Base-by-base conservation (phyloP, 2,113 vertebrate genomes). In the Aramus guarauna region DNA sequence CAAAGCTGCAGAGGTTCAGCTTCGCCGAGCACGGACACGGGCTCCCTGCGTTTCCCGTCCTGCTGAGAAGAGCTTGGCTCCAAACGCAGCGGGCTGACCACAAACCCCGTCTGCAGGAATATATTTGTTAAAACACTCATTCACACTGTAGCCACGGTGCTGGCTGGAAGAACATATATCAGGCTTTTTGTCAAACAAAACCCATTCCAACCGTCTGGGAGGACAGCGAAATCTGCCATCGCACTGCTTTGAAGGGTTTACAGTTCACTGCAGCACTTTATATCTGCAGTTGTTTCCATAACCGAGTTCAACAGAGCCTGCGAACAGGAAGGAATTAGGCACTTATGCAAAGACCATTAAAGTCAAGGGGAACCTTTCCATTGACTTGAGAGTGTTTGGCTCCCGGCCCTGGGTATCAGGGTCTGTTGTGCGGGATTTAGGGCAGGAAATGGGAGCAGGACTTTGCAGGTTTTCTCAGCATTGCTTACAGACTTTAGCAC, bases 331-430 rank as follows among this genome's bases (percentile, higher is more conserved):
- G 95, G 91, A 95, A 96, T 88, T 76, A 96, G 69, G 72, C 68
- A 59, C 91, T 90, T 88, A 60, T 63, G 95, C 91, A 91, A 89
- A 93, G 90, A 82, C 81, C 81, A 62, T 93, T 91, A 79, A 85
- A 96, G 88, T 80, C 94, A 90, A 62, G 71, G 55, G 74, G 68
- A 89, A 78, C 91, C 83, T 96, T 95, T 96, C 96, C 96, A 91
- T 34, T 50, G 91, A 75, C 80, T 94, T 9, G 34, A 64, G 62
- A 92, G 73, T 2, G 2, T 60, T 89, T 94, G 94, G 92, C 95
- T 97, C 27, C 85, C 22, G 6, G 90, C 85, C 85, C 86, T 78
- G 86, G 36, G 3, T 45, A 32, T 68, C 56, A 59, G 59, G 66
- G 64, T 27, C 60, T 72, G 78, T 4, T 17, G 37, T 52, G 76